These are phyloP conservation scores for Lepus americanus DNA, from an alignment of 2,113 vertebrate genomes.

Conservation along the genomic window DNA sequence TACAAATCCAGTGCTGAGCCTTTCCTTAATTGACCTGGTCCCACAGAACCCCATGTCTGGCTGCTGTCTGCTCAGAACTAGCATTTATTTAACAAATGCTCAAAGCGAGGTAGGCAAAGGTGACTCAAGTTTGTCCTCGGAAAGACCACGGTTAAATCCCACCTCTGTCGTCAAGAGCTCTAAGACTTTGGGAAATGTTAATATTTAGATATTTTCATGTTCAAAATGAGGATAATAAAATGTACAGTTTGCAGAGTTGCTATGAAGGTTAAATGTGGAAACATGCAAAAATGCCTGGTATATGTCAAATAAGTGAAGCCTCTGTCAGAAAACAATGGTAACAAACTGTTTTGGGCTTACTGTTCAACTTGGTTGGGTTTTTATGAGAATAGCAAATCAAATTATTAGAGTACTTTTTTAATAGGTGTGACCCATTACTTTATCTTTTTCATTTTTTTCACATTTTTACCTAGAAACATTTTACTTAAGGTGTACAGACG, in stretches of 20 bases:
- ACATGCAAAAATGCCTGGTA: neutral
- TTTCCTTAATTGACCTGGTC: neutral
- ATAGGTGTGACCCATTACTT: too few species aligned
- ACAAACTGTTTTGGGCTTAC: neutral
- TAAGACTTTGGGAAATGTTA: neutral
- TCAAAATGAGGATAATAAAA: neutral
- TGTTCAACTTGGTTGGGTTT: neutral
- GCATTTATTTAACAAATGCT: neutral
- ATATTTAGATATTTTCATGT: neutral
- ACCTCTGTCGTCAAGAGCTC: neutral
- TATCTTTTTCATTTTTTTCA: too few species aligned
- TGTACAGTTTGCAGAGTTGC: neutral
- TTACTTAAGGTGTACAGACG: too few species aligned
- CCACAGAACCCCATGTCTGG: neutral
- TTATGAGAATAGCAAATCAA: neutral
- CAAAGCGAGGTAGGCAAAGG: neutral
- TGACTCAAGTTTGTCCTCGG: neutral
- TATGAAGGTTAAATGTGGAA: conserved; percentile 1
- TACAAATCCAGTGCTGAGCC: neutral
- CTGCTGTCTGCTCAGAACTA: neutral
- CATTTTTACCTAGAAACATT: too few species aligned
- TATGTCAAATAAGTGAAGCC: neutral
- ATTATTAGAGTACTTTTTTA: neutral
- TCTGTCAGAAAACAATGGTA: neutral
- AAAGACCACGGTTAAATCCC: neutral